Evolutionary conservation across 2,797 vertebrate species (phyloP).

Genomic region (Gadopsis marmoratus): DNA sequence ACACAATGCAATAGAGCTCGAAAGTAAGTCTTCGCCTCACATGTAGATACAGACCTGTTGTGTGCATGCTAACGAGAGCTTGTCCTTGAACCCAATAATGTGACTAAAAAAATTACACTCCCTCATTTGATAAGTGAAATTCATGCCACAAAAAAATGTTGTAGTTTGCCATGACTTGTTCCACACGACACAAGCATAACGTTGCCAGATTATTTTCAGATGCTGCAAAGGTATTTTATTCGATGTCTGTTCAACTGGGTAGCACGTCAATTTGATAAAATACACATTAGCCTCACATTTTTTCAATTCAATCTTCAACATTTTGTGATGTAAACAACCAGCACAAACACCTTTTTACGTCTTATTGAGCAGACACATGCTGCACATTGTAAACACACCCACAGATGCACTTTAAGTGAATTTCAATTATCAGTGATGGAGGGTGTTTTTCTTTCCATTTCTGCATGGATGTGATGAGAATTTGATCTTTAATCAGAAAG

Average conservation of each 20-base stretch:
- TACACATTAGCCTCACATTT: slow-evolving; percentile 35
- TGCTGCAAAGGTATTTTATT: slow-evolving; percentile 26
- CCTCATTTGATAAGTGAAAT: slow-evolving; percentile 99
- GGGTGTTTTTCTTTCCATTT: slow-evolving; percentile 87
- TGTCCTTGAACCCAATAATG: slow-evolving; percentile 91
- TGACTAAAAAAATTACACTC: slow-evolving; percentile 90
- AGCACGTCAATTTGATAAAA: slow-evolving; percentile 50
- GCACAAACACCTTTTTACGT: slow-evolving; percentile 31
- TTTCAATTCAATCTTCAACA: slow-evolving; percentile 14
- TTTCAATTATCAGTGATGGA: slow-evolving; percentile 88
- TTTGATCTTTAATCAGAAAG: slow-evolving; percentile 88
- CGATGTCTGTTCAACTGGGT: slow-evolving; percentile 20
- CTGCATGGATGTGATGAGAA: slow-evolving; percentile 89
- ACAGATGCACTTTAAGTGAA: slow-evolving; percentile 76
- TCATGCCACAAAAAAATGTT: slow-evolving; percentile 78
- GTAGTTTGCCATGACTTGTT: slow-evolving; percentile 24
- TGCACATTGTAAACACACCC: slow-evolving; percentile 54
- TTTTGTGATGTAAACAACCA: slow-evolving; percentile 28
- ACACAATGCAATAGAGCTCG: slow-evolving; percentile 99
- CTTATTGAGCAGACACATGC: slow-evolving; percentile 18
- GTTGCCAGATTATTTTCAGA: slow-evolving; percentile 33
- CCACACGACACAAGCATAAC: slow-evolving; percentile 29
- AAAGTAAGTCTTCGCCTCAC: slow-evolving; percentile 98
- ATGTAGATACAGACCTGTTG: slow-evolving; percentile 92
- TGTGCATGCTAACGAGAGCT: slow-evolving; percentile 97